These are phyloP conservation scores for Serranus cabrilla DNA, from an alignment of 2,797 vertebrate species.

Conservation along the genomic window DNA sequence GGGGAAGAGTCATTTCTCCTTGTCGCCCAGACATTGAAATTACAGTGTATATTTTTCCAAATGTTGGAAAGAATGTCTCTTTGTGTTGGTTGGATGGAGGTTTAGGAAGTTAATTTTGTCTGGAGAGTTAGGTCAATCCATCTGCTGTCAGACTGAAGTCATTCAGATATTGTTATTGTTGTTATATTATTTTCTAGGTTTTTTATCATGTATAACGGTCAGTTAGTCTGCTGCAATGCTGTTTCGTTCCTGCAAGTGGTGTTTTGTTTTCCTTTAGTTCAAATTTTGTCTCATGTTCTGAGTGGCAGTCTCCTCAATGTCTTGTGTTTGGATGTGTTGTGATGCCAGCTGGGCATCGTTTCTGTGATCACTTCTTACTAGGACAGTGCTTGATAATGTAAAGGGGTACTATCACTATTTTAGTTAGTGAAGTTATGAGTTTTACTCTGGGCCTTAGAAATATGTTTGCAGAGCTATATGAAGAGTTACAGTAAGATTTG, in stretches of 20 bases:
- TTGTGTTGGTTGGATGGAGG: constrained; percentile 42
- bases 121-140: constrained; percentile 7
- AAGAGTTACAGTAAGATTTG: background rate
- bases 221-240: constrained; percentile 14
- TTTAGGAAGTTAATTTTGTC: constrained; percentile 29
- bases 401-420: background rate
- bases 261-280: constrained; percentile 20
- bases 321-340: constrained; percentile 12
- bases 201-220: constrained; percentile 22
- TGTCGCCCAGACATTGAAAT: constrained; percentile 41
- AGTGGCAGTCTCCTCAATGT: constrained; percentile 16
- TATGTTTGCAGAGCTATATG: background rate
- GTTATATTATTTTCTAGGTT: constrained; percentile 44
- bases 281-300: constrained; percentile 31
- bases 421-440: too few species aligned
- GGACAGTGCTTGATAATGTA: background rate
- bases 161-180: constrained; percentile 7
- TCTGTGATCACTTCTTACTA: background rate
- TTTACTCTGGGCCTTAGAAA: background rate
- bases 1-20: constrained; percentile 15
- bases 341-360: background rate
- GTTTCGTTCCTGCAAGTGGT: constrained; percentile 18
- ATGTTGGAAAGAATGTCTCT: constrained; percentile 41
- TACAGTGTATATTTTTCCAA: constrained; percentile 39
- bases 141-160: constrained; percentile 10